Evolutionary conservation across 2,888 invertebrate species (phyloP), one percentile per base, ranked within the genome.

Genomic region (Coelopa pilipes): DNA sequence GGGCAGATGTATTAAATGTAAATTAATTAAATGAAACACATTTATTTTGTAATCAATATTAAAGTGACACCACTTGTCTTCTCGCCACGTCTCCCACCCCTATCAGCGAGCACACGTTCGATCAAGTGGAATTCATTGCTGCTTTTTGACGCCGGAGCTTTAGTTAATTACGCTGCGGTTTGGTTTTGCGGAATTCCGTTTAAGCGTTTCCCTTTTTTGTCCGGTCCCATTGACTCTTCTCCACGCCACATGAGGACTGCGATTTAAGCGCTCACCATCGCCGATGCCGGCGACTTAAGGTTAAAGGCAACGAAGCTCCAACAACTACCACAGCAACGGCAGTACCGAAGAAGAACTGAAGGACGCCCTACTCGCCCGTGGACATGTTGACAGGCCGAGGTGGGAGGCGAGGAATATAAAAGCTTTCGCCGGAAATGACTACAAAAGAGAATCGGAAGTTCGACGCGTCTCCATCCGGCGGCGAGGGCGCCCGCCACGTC

Each of bases 391-490:
- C 4, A 34, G 7, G 7, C 34, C 4, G 34, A 34, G 34, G 34
- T 4, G 34, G 7, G 34, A 34, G 34, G 7, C 34, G 34, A 34
- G 7, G 34, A 34, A 34, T 34, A 34, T 34, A 34, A 34, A 34
- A 34, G 34, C 34, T 34, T 9, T 12, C 60, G 24, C 60, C 60
- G 60, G 60, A 62, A 62, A 62, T 62, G 12, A 24, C 15, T 19
- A 24, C 60, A 62, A 62, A 62, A 62, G 34, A 62, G 60, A 62
- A 62, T 24, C 60, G 60, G 60, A 62, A 62, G 60, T 24, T 24
- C 60, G 60, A 62, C 60, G 60, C 60, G 60, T 62, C 60, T 10
- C 45, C 34, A 34, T 62, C 60, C 60, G 19, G 60, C 19, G 24
- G 15, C 24, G 19, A 4, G 10, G 53, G 53, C n/a, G n/a, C n/a